Conservation (phyloP, 2,797 vertebrate species). For the Nasua narica region DNA sequence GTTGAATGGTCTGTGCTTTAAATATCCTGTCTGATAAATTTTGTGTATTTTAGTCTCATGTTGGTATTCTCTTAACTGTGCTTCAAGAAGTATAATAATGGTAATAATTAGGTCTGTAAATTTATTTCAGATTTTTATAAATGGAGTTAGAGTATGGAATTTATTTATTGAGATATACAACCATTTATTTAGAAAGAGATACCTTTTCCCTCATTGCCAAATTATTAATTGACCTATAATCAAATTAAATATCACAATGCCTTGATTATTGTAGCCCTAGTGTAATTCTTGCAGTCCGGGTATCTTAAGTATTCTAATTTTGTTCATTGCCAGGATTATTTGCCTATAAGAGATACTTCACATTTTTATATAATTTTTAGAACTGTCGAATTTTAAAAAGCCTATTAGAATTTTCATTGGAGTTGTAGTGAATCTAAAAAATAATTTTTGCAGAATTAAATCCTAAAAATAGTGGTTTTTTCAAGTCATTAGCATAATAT, state of each 20-base stretch:
- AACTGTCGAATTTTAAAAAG: neutral
- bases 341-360: neutral
- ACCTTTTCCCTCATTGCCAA: neutral
- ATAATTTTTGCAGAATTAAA: neutral
- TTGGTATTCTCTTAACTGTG: neutral
- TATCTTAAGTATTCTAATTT: neutral
- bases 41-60: neutral
- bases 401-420: neutral
- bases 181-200: neutral
- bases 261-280: neutral
- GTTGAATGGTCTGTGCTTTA: neutral
- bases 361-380: neutral
- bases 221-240: neutral
- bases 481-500: neutral
- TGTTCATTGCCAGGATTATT: neutral
- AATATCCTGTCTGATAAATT: neutral
- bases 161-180: neutral
- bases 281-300: neutral
- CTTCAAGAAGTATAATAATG: neutral
- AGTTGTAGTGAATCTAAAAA: neutral
- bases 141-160: neutral
- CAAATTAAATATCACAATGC: neutral
- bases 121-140: neutral
- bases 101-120: neutral
- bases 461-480: neutral